Evolutionary conservation across 2,797 vertebrate genomes (phyloP).

Genomic region (Arremon aurantiirostris): DNA sequence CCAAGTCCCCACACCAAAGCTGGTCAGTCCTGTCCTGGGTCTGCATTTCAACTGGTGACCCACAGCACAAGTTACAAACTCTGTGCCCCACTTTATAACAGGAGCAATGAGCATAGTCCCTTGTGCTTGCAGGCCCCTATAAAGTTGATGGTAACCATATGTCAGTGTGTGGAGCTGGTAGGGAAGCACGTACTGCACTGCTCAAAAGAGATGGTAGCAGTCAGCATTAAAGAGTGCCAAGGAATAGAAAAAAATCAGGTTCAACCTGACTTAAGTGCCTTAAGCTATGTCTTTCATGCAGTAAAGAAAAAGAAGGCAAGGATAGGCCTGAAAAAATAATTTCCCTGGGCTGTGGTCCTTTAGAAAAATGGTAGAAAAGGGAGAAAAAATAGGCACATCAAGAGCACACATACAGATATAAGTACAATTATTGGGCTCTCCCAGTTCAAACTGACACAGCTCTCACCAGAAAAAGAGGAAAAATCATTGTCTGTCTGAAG

Average conservation of each 20-base stretch:
- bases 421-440: neutral
- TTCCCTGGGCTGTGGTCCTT: neutral
- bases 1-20: neutral
- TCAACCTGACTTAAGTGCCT: neutral
- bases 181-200: neutral
- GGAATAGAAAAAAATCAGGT: neutral
- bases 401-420: neutral
- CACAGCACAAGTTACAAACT: neutral
- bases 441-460: neutral
- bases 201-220: neutral
- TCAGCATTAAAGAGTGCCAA: neutral
- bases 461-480: neutral
- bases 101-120: neutral
- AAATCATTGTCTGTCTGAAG: neutral
- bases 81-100: neutral
- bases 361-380: neutral
- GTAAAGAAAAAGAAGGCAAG: neutral
- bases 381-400: neutral
- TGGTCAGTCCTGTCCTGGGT: neutral
- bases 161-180: neutral
- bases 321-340: neutral
- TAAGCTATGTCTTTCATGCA: neutral
- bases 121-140: neutral
- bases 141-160: conserved; percentile 30
- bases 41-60: conserved; percentile 19